These are phyloP conservation scores for Thomomys bottae DNA, from an alignment of 2,113 vertebrate genomes.

Conservation along the genomic window DNA sequence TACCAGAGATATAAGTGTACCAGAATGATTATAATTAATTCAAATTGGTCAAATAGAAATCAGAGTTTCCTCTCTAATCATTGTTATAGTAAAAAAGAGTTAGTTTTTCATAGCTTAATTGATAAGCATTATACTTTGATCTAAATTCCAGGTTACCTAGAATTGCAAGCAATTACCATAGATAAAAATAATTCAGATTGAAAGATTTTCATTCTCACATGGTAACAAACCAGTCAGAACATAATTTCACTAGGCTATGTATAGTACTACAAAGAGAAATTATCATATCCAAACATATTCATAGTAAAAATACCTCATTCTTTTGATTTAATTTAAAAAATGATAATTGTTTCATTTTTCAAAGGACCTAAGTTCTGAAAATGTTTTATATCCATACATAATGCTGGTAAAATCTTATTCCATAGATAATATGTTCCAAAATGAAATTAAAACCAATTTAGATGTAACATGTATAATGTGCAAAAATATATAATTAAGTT, in stretches of 20 bases:
- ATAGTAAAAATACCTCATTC: background rate
- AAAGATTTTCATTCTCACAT: constrained; percentile 16
- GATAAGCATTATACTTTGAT: background rate
- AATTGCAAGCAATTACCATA: constrained; percentile 15
- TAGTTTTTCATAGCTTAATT: background rate
- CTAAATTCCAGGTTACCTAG: background rate
- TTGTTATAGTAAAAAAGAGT: background rate
- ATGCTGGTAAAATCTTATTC: constrained; percentile 58
- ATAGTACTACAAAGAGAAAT: constrained; percentile 41
- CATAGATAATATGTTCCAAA: constrained; percentile 49
- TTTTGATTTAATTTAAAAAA: constrained; percentile 65
- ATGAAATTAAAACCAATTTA: constrained; percentile 66
- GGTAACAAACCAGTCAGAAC: constrained; percentile 44
- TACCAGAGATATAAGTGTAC: background rate
- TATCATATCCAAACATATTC: background rate
- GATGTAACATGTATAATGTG: constrained; percentile 10
- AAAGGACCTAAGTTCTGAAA: constrained; percentile 62
- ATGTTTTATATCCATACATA: constrained; percentile 44
- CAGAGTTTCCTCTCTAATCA: background rate
- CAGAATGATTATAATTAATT: background rate
- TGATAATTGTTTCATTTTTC: constrained; percentile 62
- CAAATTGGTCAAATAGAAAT: constrained; percentile 14
- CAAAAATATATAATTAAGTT: constrained; percentile 48
- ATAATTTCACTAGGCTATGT: constrained; percentile 17
- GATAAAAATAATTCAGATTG: constrained; percentile 4